Evolutionary conservation across 2,888 invertebrate genomes (phyloP), one percentile per base, ranked within the genome.

Genomic region (Ditula angustiorana): DNA sequence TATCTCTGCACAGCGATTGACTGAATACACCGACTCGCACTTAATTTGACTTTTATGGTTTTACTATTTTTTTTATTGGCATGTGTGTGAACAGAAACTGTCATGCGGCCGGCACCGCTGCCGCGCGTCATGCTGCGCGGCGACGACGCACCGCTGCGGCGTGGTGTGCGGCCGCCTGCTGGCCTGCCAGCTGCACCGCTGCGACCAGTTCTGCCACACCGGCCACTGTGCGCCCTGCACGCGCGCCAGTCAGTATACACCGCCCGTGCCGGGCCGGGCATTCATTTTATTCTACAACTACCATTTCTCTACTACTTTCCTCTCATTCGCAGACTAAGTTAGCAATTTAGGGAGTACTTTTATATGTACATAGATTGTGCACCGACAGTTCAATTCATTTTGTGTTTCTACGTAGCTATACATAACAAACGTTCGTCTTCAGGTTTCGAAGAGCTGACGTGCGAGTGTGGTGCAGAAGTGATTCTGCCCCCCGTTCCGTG

Each of bases 401-500:
- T n/a, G n/a, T n/a, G n/a, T n/a, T n/a, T n/a, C n/a, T n/a, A n/a
- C n/a, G n/a, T n/a, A n/a, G n/a, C n/a, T n/a, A n/a, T n/a, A n/a
- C 8, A 8, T 37, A 16, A 24, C 5, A 16, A 35, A 21, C n/a
- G n/a, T n/a, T 10, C 5, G n/a, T 24, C 1, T 28, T 16, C 69
- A 92, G 93, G 95, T 79, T 98, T 98, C 89, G 97, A 97, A 58
- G 99, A 99, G 88, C 90, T 99, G 56, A 95, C 95, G 19, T 99
- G 99, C 84, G 96, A 96, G 81, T 99, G 99, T 86, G 99, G 99
- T 5, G 94, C 95, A 0, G 95, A 96, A 71, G 97, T 98, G 28
- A 87, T 97, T 59, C 96, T 96, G 82, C 99, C 99, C 1, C 99
- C 99, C 0, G 95, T 99, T 55, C 95, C 97, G 0, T 99, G 99